Evolutionary conservation across 2,113 vertebrate genomes (phyloP), one percentile per base, ranked within the genome.

Genomic region (Sylvietta virens): DNA sequence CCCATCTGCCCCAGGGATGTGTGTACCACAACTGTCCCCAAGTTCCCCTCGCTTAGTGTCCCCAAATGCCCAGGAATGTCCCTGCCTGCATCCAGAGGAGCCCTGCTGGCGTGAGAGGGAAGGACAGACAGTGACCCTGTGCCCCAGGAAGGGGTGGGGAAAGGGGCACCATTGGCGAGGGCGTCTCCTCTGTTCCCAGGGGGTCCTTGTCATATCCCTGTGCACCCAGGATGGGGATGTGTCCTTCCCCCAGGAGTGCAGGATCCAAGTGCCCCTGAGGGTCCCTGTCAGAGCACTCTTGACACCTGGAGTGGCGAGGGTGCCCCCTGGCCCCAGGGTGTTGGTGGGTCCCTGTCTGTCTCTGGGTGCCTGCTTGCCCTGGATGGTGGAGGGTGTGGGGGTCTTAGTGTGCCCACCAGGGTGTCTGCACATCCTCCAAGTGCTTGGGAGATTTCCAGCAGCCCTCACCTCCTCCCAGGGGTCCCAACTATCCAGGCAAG

Each of bases 111-210:
- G 17, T 0, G 2, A n/a, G 31, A 35, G 35, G 23, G 27, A 31
- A 22, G 42, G 27, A 50, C 17, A 12, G 30, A 10, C 39, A n/a
- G 14, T 6, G 50, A 31, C 23, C 48, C 48, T 35, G 13, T 45
- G 7, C 9, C 35, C 20, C 12, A 30, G 30, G n/a, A 22, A 74
- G 31, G 22, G 21, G 2, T 27, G 42, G 16, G 62, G 22, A 61
- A 61, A 61, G 26, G 31, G 9, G 10, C 51, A 31, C 7, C 15
- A 11, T 33, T 57, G 50, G 4, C 0, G 0, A 56, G 30, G 17
- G 7, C 31, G 13, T 27, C 18, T n/a, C 21, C 31, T 80, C 31
- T 64, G 21, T 65, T 65, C 31, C 31, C 18, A 26, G 9, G 42
- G 23, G 28, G 6, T 50, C 31, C 31, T 57, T 65, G 42, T 57